Evolutionary conservation across 2,797 vertebrate species (phyloP).

Genomic region (Gadopsis marmoratus): DNA sequence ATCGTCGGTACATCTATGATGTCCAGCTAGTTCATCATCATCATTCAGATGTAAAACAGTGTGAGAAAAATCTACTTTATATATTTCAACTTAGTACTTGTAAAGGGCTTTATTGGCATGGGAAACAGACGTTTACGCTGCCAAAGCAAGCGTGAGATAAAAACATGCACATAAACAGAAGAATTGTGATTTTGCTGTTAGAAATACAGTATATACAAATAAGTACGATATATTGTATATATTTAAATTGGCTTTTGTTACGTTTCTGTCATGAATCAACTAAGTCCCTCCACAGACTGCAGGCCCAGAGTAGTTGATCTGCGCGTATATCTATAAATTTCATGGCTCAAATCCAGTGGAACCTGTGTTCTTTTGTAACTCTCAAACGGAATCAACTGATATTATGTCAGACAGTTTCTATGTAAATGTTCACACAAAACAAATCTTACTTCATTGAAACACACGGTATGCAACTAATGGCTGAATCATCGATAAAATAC

Average conservation of each 20-base stretch:
- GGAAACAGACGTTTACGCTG: no score
- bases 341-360: background rate
- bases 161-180: no score
- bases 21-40: background rate
- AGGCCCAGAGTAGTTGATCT: background rate
- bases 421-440: background rate
- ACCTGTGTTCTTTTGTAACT: no score
- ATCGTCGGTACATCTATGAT: slow-evolving; percentile 12
- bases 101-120: no score
- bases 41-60: background rate
- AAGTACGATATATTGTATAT: no score
- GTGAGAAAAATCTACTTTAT: background rate
- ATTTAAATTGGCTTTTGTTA: background rate
- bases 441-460: background rate
- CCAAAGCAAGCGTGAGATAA: no score
- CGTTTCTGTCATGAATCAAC: background rate
- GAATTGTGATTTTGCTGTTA: no score
- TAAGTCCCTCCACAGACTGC: background rate
- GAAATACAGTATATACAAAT: no score
- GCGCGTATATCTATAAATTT: background rate
- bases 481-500: background rate
- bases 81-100: no score
- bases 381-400: no score
- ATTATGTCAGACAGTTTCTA: background rate
- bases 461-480: background rate